Conservation (phyloP, 2,888 invertebrate species). For the Drosophila picticornis region DNA sequence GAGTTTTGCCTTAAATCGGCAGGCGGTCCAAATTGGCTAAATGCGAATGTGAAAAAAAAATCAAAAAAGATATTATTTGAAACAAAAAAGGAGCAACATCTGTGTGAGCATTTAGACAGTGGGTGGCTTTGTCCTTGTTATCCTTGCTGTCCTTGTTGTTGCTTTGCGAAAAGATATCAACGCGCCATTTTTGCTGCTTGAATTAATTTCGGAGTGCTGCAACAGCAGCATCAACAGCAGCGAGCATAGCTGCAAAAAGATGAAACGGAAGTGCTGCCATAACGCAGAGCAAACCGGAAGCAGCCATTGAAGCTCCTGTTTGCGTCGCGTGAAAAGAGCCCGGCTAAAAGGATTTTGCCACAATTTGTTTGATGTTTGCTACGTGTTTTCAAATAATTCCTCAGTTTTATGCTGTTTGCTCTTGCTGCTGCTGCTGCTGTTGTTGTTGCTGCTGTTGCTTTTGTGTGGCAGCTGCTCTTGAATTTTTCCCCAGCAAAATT, state of each 20-base stretch:
- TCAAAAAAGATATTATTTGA: constrained; percentile 5
- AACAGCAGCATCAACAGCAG: constrained; percentile 8
- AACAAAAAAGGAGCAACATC: constrained; percentile 52
- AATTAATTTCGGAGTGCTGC: constrained; percentile 68
- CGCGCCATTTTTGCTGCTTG: constrained; percentile 75
- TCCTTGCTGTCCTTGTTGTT: constrained; percentile 20
- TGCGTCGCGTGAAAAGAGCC: constrained; percentile 66
- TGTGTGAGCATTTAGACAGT: constrained; percentile 64
- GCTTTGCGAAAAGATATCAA: constrained; percentile 64
- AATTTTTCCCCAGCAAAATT: constrained; percentile 38
- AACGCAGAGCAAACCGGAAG: constrained; percentile 73
- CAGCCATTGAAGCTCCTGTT: constrained; percentile 61
- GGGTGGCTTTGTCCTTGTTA: constrained; percentile 34
- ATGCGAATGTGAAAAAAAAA: constrained; percentile 24
- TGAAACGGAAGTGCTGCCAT: constrained; percentile 69
- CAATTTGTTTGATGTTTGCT: constrained; percentile 80
- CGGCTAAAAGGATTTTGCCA: constrained; percentile 76
- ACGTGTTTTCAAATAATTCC: constrained; percentile 76
- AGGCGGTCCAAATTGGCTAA: constrained; percentile 52
- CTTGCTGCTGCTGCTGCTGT: constrained; percentile 4
- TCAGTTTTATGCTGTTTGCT: constrained; percentile 57
- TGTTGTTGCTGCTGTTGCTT: constrained; percentile 6
- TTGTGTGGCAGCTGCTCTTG: constrained; percentile 52
- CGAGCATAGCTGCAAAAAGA: constrained; percentile 11
- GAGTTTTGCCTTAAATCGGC: constrained; percentile 53